Evolutionary conservation across 2,797 vertebrate genomes (phyloP).

Genomic region (Simalia tracyae): DNA sequence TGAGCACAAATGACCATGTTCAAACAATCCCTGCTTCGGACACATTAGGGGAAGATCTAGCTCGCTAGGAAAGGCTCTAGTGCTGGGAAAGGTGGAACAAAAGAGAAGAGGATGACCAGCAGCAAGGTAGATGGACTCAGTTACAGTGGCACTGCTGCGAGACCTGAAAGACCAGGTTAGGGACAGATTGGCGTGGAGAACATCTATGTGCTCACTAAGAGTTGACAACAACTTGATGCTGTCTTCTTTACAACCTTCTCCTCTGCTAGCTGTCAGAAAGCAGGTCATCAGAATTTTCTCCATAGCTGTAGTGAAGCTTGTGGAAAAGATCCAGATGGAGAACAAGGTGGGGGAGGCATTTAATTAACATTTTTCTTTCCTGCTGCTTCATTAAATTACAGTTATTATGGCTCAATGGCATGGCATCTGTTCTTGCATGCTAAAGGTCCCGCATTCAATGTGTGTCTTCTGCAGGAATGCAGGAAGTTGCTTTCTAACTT

Average conservation of each 20-base stretch:
- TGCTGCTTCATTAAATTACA: not conserved
- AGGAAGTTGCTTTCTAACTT: not conserved
- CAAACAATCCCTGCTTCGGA: not conserved
- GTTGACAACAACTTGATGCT: not conserved
- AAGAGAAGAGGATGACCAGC: not conserved
- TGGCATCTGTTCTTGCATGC: not conserved
- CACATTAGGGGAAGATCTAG: too few species aligned
- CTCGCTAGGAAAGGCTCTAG: too few species aligned
- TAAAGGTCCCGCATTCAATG: not conserved
- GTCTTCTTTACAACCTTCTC: not conserved
- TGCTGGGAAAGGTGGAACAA: not conserved
- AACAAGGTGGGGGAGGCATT: not conserved
- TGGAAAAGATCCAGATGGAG: not conserved
- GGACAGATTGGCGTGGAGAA: not conserved
- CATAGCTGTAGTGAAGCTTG: not conserved
- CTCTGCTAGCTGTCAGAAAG: not conserved
- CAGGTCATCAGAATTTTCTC: not conserved
- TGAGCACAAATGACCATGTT: too few species aligned
- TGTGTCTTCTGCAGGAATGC: not conserved
- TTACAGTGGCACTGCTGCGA: not conserved
- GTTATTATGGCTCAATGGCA: not conserved
- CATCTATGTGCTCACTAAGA: not conserved
- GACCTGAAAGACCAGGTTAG: not conserved
- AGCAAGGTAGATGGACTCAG: not conserved
- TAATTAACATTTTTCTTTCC: constrained; percentile 3